phyloP scores from a whole-genome alignment of 1,140 invertebrate species.

The Penaeus vannamei region DNA sequence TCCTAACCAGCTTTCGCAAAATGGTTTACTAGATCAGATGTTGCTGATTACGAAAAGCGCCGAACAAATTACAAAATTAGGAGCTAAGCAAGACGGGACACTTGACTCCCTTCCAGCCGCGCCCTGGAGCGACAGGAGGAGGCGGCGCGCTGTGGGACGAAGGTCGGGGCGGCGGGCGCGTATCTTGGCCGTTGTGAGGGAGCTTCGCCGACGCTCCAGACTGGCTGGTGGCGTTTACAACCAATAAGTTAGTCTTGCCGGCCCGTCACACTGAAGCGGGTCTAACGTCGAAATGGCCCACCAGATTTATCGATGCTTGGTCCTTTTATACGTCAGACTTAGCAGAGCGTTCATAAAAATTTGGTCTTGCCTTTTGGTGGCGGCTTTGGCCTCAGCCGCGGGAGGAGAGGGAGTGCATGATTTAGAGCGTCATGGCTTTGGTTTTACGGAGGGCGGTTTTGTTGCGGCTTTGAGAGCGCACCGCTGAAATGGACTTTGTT shows the following conservation, averaged over 20 bases:
- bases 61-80: no score
- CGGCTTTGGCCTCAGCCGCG: constrained; percentile 3
- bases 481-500: constrained; percentile 62
- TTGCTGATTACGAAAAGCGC: no score
- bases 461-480: constrained; percentile 52
- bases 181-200: constrained; percentile 16
- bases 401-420: constrained; percentile 55
- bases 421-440: constrained; percentile 64
- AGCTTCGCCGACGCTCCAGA: constrained; percentile 44
- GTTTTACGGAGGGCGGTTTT: constrained; percentile 60
- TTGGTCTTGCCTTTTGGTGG: constrained; percentile 55
- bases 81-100: no score
- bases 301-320: constrained; percentile 63
- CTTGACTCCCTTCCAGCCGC: no score
- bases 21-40: no score
- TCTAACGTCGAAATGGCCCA: constrained; percentile 58
- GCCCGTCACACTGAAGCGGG: constrained; percentile 59
- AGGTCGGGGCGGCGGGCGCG: no score
- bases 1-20: no score
- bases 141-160: no score
- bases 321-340: constrained; percentile 65
- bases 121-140: no score
- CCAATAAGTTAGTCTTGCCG: constrained; percentile 62
- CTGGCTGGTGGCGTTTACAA: constrained; percentile 62
- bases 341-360: constrained; percentile 64